A percentile compares a stretch with the other conserved stretches of the same genome.
phyloP scores from a whole-genome alignment of 2,113 vertebrate species.

The Melospiza melodia region DNA sequence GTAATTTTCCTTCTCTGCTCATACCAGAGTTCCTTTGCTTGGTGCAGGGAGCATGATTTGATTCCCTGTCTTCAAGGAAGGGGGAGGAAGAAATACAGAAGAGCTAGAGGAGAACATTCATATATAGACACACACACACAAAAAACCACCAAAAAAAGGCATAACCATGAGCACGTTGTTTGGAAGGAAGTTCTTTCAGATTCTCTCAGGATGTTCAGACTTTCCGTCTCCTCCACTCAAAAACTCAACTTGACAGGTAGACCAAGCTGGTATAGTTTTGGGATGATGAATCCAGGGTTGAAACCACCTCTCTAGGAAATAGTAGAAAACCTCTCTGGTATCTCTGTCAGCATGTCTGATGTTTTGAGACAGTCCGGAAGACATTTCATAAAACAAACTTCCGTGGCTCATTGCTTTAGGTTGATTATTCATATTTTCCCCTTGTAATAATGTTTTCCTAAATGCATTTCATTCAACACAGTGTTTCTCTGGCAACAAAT shows the following conservation, averaged over 20 bases:
- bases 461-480: conserved; percentile 62
- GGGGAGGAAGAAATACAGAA: not conserved
- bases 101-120: not conserved
- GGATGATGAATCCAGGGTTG: not conserved
- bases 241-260: conserved; percentile 29
- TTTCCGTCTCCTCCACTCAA: conserved; percentile 11
- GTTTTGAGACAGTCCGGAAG: conserved; percentile 41
- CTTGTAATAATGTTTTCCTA: conserved; percentile 56
- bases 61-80: not conserved
- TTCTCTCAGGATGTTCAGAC: not conserved
- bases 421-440: conserved; percentile 55
- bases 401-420: conserved; percentile 54
- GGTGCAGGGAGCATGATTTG: not conserved
- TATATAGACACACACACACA: not conserved
- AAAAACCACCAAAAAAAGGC: not conserved
- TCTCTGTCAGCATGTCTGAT: conserved; percentile 52
- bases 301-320: not conserved
- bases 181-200: not conserved
- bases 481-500: conserved; percentile 46
- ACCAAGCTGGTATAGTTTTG: not conserved
- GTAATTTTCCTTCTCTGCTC: not conserved
- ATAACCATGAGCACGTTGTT: not conserved
- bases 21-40: not conserved
- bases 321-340: conserved; percentile 9
- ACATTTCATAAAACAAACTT: conserved; percentile 37